Evolutionary conservation across 2,797 vertebrate genomes (phyloP).

Genomic region (Acridotheres tristis): DNA sequence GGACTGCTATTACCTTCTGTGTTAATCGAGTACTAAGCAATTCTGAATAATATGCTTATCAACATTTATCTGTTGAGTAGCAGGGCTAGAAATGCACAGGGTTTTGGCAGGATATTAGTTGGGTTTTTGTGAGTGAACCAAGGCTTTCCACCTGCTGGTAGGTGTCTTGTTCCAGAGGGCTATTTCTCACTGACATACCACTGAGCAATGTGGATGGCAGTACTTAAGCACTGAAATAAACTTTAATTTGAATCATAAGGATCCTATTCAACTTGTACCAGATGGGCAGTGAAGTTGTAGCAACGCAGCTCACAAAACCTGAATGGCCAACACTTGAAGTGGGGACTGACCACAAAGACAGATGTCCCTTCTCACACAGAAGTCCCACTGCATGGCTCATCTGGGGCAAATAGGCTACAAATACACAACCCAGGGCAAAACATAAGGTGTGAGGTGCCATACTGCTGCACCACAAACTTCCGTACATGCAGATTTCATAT

Average conservation of each 20-base stretch:
- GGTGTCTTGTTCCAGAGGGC: neutral
- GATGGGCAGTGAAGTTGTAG: neutral
- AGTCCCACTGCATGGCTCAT: neutral
- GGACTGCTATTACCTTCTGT: neutral
- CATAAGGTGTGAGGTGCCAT: rapidly evolving
- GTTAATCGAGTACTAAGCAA: rapidly evolving
- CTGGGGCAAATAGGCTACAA: neutral
- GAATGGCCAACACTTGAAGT: neutral
- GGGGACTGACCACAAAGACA: neutral
- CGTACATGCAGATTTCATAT: neutral
- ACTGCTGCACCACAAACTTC: neutral
- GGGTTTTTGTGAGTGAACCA: neutral
- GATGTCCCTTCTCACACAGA: neutral
- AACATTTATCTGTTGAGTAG: neutral
- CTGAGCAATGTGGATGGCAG: neutral
- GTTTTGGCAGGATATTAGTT: neutral
- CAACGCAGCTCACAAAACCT: neutral
- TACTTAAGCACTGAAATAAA: neutral
- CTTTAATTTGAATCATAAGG: neutral
- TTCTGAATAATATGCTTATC: neutral
- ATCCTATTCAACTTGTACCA: neutral
- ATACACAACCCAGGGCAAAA: neutral
- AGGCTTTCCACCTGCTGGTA: neutral
- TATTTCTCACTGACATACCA: neutral
- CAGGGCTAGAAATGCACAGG: neutral